Percentiles rank a stretch among this genome's conserved stretches.
Conservation (phyloP, 2,113 vertebrate species). For the Puntigrus tetrazona region DNA sequence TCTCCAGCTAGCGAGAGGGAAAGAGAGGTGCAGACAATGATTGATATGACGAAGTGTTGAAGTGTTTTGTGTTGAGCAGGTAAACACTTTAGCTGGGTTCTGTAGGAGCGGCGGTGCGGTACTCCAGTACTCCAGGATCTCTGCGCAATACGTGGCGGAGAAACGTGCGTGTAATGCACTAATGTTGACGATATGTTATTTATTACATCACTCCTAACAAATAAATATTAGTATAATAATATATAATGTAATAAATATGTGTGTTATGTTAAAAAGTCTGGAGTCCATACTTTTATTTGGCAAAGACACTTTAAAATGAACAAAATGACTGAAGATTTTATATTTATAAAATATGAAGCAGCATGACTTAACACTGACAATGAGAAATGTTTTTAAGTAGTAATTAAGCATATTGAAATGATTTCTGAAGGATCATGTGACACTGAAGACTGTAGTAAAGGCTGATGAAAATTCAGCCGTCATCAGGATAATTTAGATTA, state of each 20-base stretch:
- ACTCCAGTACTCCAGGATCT: background rate
- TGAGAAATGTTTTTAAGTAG: background rate
- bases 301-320: background rate
- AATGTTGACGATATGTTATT: background rate
- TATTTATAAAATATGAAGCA: background rate
- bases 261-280: background rate
- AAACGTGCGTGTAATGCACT: background rate
- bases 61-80: slow-evolving; percentile 5
- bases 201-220: background rate
- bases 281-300: background rate
- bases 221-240: background rate
- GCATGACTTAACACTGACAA: no score
- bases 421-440: background rate
- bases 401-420: background rate
- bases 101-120: background rate
- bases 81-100: slow-evolving; percentile 26
- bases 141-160: background rate
- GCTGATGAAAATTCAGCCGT: background rate
- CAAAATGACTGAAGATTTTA: background rate
- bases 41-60: slow-evolving; percentile 25
- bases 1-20: slow-evolving; percentile 81
- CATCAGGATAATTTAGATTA: background rate
- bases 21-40: background rate
- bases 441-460: background rate
- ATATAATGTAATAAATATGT: background rate